These are phyloP conservation scores for Cyprinus carpio DNA, from an alignment of 2,113 vertebrate species.

Conservation along the genomic window DNA sequence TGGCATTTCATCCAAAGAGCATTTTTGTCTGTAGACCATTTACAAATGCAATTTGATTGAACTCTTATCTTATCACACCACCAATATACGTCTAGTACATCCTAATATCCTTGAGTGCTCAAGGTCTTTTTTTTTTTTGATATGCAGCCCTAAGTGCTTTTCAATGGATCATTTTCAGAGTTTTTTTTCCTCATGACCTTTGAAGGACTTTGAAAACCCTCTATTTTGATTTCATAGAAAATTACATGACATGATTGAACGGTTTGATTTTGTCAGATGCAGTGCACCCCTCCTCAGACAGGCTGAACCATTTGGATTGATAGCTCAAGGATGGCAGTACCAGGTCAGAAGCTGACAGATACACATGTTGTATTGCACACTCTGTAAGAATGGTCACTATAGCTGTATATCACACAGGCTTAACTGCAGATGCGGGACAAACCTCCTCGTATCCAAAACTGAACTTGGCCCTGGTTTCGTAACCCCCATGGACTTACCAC, in stretches of 20 bases:
- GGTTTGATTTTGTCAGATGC: conserved; percentile 27
- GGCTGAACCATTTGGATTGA: conserved; percentile 33
- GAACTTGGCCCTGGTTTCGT: conserved; percentile 49
- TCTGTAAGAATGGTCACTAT: conserved; percentile 54
- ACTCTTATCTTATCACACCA: neutral
- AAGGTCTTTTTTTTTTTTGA: neutral
- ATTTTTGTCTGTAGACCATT: neutral
- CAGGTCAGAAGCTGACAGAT: conserved; percentile 45
- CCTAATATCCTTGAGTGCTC: neutral
- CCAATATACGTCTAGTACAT: neutral
- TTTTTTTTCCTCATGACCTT: conserved; percentile 26
- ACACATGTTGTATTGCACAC: conserved; percentile 41
- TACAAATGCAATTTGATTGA: neutral
- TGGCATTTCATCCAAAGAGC: neutral
- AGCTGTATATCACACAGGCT: conserved; percentile 39
- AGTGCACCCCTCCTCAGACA: neutral
- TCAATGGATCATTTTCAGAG: conserved; percentile 10
- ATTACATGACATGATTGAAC: conserved; percentile 29
- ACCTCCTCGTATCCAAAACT: conserved; percentile 43
- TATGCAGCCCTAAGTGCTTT: neutral
- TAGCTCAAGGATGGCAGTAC: conserved; percentile 4
- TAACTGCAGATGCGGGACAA: conserved; percentile 28
- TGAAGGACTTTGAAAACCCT: conserved; percentile 37
- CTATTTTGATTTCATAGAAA: conserved; percentile 16
- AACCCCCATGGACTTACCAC: conserved; percentile 67